A percentile compares a stretch with the other conserved stretches of the same genome.
phyloP scores from a whole-genome alignment of 1,140 invertebrate species.

The Aphidius ervi region DNA sequence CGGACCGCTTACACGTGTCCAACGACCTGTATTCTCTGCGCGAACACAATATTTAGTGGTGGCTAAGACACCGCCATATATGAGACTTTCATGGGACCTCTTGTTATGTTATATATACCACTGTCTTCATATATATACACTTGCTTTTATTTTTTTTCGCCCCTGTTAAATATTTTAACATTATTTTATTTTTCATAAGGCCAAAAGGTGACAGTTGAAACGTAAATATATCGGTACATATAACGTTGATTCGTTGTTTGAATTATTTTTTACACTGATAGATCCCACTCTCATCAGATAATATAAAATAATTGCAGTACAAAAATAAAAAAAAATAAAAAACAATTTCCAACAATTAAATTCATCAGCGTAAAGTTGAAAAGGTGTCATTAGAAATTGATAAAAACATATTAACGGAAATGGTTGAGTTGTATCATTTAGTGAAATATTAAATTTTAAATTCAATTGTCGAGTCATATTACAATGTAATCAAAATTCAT shows the following conservation, averaged over 20 bases:
- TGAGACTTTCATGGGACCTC: constrained; percentile 31
- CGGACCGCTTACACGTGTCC: constrained; percentile 51
- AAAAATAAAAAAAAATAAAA: not conserved
- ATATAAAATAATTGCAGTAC: no score
- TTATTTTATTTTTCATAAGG: not conserved
- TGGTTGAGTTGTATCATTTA: constrained; percentile 20
- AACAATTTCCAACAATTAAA: constrained; percentile 12
- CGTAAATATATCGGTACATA: not conserved
- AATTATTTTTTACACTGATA: not conserved
- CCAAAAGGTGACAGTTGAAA: not conserved
- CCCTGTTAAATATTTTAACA: constrained; percentile 5
- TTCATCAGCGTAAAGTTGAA: constrained; percentile 9
- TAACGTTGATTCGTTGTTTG: not conserved
- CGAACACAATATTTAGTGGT: constrained; percentile 49
- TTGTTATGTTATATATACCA: constrained; percentile 26
- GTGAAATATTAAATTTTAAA: constrained; percentile 16
- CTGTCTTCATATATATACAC: no score
- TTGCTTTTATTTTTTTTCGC: constrained; percentile 2
- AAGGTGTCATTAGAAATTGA: constrained; percentile 20
- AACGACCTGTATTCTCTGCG: constrained; percentile 45
- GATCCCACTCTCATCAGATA: not conserved
- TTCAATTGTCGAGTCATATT: constrained; percentile 21
- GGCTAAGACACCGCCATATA: constrained; percentile 19
- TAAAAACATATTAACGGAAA: constrained; percentile 4
- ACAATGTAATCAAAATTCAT: constrained; percentile 25